Conservation (phyloP, 1,140 invertebrate genomes). For the Hesperophylax magnus region DNA sequence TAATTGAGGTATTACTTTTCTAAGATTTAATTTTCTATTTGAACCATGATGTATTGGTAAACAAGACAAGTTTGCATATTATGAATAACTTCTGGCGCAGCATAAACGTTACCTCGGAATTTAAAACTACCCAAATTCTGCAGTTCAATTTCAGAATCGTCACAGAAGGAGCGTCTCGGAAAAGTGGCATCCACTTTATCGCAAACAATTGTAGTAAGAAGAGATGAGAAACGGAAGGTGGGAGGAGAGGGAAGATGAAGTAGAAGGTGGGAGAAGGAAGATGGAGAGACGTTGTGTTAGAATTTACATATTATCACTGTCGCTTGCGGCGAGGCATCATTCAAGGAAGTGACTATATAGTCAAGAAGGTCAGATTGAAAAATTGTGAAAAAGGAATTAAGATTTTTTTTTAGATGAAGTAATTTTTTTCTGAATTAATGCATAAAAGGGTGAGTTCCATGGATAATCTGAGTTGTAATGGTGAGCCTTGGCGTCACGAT, state of each 20-base stretch:
- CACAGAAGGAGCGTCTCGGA: constrained; percentile 28
- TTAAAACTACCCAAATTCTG: background rate
- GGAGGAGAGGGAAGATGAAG: background rate
- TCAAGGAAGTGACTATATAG: background rate
- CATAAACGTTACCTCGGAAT: background rate
- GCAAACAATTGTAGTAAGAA: constrained; percentile 25
- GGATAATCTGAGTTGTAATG: too few species aligned
- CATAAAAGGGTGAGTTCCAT: too few species aligned
- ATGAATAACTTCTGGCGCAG: too few species aligned
- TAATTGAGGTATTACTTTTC: too few species aligned
- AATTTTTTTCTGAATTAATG: too few species aligned
- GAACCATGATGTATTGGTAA: too few species aligned
- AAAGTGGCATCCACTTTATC: constrained; percentile 37
- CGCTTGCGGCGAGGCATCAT: constrained; percentile 41
- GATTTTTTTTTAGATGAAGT: too few species aligned
- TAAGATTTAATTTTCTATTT: too few species aligned
- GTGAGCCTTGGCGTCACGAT: too few species aligned
- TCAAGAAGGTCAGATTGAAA: constrained; percentile 43
- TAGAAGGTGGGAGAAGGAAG: background rate
- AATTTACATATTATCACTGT: constrained; percentile 47
- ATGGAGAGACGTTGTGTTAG: constrained; percentile 28
- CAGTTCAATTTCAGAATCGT: constrained; percentile 37
- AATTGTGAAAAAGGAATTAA: constrained; percentile 33
- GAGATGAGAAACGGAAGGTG: background rate
- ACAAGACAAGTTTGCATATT: too few species aligned